Conservation (phyloP, 2,888 invertebrate genomes). For the Hedya salicella region DNA sequence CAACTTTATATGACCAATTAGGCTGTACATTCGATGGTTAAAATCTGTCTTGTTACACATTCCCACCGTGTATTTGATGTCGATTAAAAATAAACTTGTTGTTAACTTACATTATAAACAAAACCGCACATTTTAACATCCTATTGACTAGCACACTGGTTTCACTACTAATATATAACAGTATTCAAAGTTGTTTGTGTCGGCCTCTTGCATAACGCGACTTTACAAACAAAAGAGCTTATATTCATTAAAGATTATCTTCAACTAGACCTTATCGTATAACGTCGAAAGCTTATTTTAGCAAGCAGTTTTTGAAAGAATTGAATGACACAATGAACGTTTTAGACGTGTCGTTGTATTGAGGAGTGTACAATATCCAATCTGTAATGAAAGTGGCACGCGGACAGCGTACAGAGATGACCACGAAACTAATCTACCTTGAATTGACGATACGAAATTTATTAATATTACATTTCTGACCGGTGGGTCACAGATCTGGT, state of each 20-base stretch:
- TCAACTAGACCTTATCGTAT: background rate
- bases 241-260: background rate
- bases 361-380: background rate
- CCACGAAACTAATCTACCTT: background rate
- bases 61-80: background rate
- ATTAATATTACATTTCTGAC: too few species aligned
- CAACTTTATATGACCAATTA: too few species aligned
- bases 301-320: background rate
- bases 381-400: conserved; percentile 11
- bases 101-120: conserved; percentile 6
- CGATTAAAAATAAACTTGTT: background rate
- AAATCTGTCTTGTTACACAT: too few species aligned
- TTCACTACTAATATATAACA: background rate
- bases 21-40: too few species aligned
- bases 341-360: too few species aligned
- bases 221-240: background rate
- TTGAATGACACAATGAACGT: too few species aligned
- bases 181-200: background rate
- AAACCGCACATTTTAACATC: conserved; percentile 19
- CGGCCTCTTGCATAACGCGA: background rate
- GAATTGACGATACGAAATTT: too few species aligned
- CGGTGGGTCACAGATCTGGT: too few species aligned
- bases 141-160: background rate
- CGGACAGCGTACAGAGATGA: conserved; percentile 3
- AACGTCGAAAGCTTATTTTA: background rate